These are phyloP conservation scores for Dolichotis patagonum DNA, from an alignment of 2,113 vertebrate species.

Conservation along the genomic window DNA sequence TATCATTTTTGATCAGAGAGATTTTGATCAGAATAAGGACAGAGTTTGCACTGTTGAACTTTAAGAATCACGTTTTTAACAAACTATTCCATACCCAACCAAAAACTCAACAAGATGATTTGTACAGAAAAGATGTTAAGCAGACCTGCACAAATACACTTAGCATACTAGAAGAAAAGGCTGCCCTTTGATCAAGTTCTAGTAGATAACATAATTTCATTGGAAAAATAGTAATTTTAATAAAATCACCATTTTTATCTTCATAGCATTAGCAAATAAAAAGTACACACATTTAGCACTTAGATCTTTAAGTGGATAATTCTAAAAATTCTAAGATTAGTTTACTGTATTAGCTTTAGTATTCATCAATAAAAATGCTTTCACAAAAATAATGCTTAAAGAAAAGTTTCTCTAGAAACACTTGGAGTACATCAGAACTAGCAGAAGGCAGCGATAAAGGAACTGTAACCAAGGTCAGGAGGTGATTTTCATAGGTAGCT, in stretches of 20 bases:
- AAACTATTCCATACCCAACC: neutral
- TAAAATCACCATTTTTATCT: neutral
- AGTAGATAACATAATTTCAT: neutral
- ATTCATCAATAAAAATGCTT: neutral
- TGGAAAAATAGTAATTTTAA: neutral
- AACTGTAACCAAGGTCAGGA: neutral
- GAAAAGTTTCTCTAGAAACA: neutral
- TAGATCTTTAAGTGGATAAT: neutral
- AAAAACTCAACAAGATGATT: neutral
- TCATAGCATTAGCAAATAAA: neutral
- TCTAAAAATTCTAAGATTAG: neutral
- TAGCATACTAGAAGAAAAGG: neutral
- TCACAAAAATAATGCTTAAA: neutral
- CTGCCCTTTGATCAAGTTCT: neutral
- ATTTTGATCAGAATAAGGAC: neutral
- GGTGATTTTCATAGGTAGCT: neutral
- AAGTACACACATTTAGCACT: neutral
- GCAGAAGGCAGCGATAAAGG: neutral
- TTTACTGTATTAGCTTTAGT: neutral
- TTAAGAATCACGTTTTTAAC: neutral
- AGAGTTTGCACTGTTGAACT: neutral
- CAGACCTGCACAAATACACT: neutral
- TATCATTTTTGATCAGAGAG: neutral
- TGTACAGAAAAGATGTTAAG: constrained; percentile 15
- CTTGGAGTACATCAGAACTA: neutral